phyloP scores from a whole-genome alignment of 1,140 invertebrate genomes.

The Tetramorium parvispinum region DNA sequence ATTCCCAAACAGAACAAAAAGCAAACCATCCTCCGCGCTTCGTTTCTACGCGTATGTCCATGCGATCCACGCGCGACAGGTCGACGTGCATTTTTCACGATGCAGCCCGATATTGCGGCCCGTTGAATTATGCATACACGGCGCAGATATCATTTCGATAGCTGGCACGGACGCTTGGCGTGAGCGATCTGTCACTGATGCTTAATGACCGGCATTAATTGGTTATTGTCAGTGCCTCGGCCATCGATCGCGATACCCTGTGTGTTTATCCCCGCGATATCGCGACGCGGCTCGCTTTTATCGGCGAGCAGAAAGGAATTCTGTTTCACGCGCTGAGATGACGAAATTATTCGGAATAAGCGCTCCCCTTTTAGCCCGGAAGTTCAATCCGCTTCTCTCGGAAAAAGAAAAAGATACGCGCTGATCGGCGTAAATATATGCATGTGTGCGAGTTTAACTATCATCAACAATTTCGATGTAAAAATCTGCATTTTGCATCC shows the following conservation, averaged over 20 bases:
- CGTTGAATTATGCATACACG: slow-evolving; percentile 68
- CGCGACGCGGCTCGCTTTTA: neutral
- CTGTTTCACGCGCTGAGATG: neutral
- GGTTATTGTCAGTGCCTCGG: slow-evolving; percentile 67
- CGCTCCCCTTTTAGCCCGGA: neutral
- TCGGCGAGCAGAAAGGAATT: neutral
- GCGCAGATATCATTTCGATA: slow-evolving; percentile 68
- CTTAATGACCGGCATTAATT: slow-evolving; percentile 73
- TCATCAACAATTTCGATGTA: slow-evolving; percentile 6
- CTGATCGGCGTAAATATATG: neutral
- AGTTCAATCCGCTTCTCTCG: neutral
- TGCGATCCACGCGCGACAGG: slow-evolving; percentile 51
- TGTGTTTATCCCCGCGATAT: neutral
- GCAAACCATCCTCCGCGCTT: neutral
- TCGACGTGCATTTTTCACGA: slow-evolving; percentile 62
- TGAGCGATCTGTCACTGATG: slow-evolving; percentile 70
- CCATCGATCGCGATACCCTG: slow-evolving; percentile 52
- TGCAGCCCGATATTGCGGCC: slow-evolving; percentile 53
- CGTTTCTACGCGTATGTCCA: neutral
- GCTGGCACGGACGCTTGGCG: slow-evolving; percentile 63
- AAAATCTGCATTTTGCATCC: slow-evolving; percentile 37
- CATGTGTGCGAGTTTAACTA: neutral
- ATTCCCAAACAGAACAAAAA: slow-evolving; percentile 45
- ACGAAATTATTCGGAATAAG: neutral
- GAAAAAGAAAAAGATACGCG: neutral